phyloP scores from a whole-genome alignment of 2,113 vertebrate genomes.

The Psilopsiagon aymara region DNA sequence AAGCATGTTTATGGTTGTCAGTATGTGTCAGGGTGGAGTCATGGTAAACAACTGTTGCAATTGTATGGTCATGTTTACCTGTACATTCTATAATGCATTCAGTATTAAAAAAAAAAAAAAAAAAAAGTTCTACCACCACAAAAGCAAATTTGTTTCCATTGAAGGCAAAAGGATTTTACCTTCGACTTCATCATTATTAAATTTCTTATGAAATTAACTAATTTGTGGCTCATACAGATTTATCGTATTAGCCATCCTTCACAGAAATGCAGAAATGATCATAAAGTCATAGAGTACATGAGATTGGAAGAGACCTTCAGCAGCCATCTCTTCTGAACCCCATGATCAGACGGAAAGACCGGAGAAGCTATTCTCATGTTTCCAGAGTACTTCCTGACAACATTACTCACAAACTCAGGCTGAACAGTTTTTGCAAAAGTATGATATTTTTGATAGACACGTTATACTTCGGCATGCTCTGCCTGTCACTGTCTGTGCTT shows the following conservation, averaged over 20 bases:
- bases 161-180: neutral
- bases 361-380: neutral
- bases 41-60: neutral
- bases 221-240: neutral
- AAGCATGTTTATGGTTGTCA: neutral
- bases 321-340: neutral
- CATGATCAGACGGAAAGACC: neutral
- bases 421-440: neutral
- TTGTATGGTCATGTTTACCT: neutral
- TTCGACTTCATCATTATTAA: neutral
- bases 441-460: neutral
- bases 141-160: neutral
- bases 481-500: neutral
- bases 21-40: conserved; percentile 12
- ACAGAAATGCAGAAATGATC: neutral
- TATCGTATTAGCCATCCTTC: neutral
- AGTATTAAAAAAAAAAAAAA: neutral
- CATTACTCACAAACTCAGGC: neutral
- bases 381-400: neutral
- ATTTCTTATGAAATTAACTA: neutral
- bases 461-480: neutral
- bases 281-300: neutral
- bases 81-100: neutral
- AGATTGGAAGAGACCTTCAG: neutral
- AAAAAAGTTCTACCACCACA: neutral